phyloP scores from a whole-genome alignment of 2,113 vertebrate genomes.

The Anguilla japonica region DNA sequence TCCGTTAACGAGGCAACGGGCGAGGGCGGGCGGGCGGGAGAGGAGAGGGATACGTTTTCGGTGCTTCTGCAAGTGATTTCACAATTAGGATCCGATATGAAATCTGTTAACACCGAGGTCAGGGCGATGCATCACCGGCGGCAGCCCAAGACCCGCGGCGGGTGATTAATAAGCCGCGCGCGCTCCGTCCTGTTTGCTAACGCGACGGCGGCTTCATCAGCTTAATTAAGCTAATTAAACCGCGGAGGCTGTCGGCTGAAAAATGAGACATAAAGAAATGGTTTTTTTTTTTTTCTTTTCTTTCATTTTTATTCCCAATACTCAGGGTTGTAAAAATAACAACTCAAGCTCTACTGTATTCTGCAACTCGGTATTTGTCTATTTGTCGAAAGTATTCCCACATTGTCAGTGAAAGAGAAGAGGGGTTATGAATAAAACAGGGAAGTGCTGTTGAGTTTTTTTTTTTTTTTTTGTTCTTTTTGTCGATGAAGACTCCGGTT shows the following conservation, averaged over 20 bases:
- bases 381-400: neutral
- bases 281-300: too few relatives aligned
- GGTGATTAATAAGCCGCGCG: neutral
- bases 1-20: conserved; percentile 12
- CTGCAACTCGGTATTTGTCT: neutral
- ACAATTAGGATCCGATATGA: neutral
- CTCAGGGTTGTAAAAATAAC: neutral
- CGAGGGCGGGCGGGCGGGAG: neutral
- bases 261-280: neutral
- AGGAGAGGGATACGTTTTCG: neutral
- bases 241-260: neutral
- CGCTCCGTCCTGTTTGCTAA: neutral
- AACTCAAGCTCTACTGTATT: neutral
- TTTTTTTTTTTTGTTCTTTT: neutral
- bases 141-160: neutral
- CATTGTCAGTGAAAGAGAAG: neutral
- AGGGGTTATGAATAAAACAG: neutral
- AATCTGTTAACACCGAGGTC: neutral
- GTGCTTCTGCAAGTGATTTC: neutral
- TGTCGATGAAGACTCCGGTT: neutral
- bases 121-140: neutral
- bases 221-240: conserved; percentile 24
- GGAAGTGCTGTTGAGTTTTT: conserved; percentile 2
- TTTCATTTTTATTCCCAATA: too few relatives aligned
- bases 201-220: neutral